Base-by-base conservation (phyloP, 2,797 vertebrate species). In the Xiphophorus birchmanni region DNA sequence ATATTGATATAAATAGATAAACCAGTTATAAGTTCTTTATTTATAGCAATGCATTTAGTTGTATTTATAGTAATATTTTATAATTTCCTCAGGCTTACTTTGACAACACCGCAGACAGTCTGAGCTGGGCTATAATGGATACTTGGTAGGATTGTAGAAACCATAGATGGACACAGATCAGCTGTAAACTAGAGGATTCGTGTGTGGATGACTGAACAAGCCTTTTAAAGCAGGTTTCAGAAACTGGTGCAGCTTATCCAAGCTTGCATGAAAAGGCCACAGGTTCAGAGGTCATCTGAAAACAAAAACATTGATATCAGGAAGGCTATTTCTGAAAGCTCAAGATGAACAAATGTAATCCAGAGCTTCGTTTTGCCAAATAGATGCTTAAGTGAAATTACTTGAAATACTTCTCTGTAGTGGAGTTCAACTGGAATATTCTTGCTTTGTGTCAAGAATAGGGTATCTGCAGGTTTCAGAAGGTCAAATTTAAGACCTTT, bases 131-230 rank as follows among this genome's bases (percentile, higher is more conserved):
- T 50, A 60, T 69, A 73, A 87, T 71, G 52, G 85, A 86, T 71
- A 1, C 47, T 29, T 21, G 72, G 47, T 50, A 35, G 32, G 48
- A 11, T 9, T 35, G 47, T 12, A 32, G 73, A 52, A 35, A 74
- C 47, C 47, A 52, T 11, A 65, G 9, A 65, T 63, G 37, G 40
- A 82, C 78, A n/a, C 63, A 44, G 67, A 54, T 78, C 83, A 45
- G 77, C 89, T 85, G 52, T 87, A 77, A 91, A 87, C 82, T 15
- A 84, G 80, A 85, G 78, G 81, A 86, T 77, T 77, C 2, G 2
- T 52, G 37, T 80, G 79, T 4, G 81, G 84, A 73, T 32, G 87
- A 50, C 23, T 77, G 84, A 58, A 77, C 82, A 78, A 63, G 78
- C 80, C 77, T 80, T 83, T 80, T 80, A 82, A 60, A 84, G 71